Base-by-base conservation (phyloP, 2,888 invertebrate genomes). In the Ctenicera cuprea region DNA sequence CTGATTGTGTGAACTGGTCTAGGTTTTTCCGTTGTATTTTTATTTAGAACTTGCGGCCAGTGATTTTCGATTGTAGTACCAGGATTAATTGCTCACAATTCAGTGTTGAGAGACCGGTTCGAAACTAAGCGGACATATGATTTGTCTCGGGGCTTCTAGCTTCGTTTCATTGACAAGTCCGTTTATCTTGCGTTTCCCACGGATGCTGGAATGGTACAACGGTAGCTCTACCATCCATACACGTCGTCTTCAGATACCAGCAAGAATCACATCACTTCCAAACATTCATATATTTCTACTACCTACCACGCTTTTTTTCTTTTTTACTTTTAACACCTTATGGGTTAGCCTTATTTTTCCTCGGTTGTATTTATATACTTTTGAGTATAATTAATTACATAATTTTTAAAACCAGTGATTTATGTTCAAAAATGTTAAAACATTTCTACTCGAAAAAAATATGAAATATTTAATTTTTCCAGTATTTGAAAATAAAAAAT, bases 131-230 rank as follows among this genome's bases (percentile, higher is more conserved):
- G 74, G 75, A 69, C 77, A 59, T 78, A 79, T 78, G 79, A 79
- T 79, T 79, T 79, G 79, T 78, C 74, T 75, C 74, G 67, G 63
- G 72, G 74, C 77, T 57, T 62, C 74, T 77, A 71, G 59, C 71
- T 75, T 63, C 76, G 76, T 79, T 80, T 78, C 80, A 80, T 81
- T 81, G 80, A 81, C 80, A 80, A 81, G 80, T 81, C 76, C 78
- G 81, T 81, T 80, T 81, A 81, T 81, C 81, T 81, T 77, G 73
- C 72, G 77, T 79, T 81, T 81, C 81, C 81, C 81, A 81, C 81
- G 76, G 81, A 78, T 78, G 78, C 74, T 75, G 77, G 80, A 78
- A 80, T 78, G 78, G 76, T 77, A 76, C 78, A 70, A 76, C 80
- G 75, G 81, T 80, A 80, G 79, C 80, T 69, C 77, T 71, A 77